phyloP scores from a whole-genome alignment of 2,113 vertebrate species.

The Dascyllus trimaculatus region DNA sequence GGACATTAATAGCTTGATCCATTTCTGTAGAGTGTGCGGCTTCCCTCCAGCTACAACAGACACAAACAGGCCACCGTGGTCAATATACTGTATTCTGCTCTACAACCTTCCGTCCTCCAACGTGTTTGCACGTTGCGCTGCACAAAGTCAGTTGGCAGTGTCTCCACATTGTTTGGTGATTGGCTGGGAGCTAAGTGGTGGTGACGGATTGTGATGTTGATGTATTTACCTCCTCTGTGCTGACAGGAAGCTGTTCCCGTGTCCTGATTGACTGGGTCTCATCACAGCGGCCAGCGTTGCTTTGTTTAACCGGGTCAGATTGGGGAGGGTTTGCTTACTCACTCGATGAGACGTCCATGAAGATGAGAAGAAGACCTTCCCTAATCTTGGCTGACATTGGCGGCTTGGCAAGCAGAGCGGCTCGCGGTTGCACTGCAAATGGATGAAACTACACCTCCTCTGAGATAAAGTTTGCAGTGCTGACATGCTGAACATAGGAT shows the following conservation, averaged over 20 bases:
- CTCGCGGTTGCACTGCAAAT: slow-evolving; percentile 34
- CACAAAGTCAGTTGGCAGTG: slow-evolving; percentile 66
- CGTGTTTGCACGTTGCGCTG: slow-evolving; percentile 41
- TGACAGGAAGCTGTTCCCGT: slow-evolving; percentile 72
- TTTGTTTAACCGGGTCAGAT: slow-evolving; percentile 78
- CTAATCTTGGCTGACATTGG: slow-evolving; percentile 83
- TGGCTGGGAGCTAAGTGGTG: slow-evolving; percentile 73
- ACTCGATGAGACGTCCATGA: slow-evolving; percentile 78
- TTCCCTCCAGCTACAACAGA: slow-evolving; percentile 34
- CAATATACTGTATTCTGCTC: slow-evolving; percentile 43
- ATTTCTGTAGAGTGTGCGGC: slow-evolving; percentile 30
- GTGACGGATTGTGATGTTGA: slow-evolving; percentile 78
- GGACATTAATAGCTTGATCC: slow-evolving; percentile 59
- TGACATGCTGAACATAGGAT: background rate
- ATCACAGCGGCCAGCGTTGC: slow-evolving; percentile 61
- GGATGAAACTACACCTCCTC: slow-evolving; percentile 19
- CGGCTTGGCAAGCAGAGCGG: slow-evolving; percentile 57
- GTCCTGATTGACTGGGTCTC: slow-evolving; percentile 76
- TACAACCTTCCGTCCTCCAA: slow-evolving; percentile 54
- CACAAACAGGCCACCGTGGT: slow-evolving; percentile 39
- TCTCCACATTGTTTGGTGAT: slow-evolving; percentile 70
- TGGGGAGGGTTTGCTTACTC: slow-evolving; percentile 77
- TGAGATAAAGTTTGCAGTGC: slow-evolving; percentile 32
- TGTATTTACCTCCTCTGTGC: slow-evolving; percentile 77
- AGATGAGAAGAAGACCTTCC: slow-evolving; percentile 80